Conservation (phyloP, 2,888 invertebrate genomes). For the Polymixis flavicincta region DNA sequence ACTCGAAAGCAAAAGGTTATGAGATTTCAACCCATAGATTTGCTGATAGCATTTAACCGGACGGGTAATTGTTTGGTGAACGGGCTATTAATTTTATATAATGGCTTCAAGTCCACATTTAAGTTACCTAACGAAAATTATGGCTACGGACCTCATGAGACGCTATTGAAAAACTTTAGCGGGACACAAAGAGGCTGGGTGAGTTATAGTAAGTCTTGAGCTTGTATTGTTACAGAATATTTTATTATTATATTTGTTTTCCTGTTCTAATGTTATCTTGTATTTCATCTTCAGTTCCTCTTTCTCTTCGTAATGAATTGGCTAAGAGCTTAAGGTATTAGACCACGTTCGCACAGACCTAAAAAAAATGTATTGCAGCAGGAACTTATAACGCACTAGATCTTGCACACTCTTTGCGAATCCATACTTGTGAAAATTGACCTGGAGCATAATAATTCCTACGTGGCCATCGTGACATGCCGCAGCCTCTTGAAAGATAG, state of each 20-base stretch:
- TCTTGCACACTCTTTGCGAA: no score
- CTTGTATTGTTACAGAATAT: constrained; percentile 66
- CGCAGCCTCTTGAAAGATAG: not conserved
- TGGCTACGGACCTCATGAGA: constrained; percentile 76
- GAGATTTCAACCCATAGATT: constrained; percentile 88
- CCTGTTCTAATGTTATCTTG: constrained; percentile 46
- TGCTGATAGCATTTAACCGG: constrained; percentile 88
- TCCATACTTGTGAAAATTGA: no score
- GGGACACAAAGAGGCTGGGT: constrained; percentile 75
- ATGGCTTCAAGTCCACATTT: constrained; percentile 84
- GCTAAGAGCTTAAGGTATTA: not conserved
- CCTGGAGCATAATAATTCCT: not conserved
- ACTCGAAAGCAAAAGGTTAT: constrained; percentile 88
- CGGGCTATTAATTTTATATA: constrained; percentile 87
- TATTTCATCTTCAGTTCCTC: constrained; percentile 41
- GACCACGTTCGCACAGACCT: no score
- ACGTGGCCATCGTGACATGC: not conserved
- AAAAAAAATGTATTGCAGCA: no score
- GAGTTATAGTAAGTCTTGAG: constrained; percentile 72
- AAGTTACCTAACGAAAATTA: constrained; percentile 85
- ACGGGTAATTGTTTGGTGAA: constrained; percentile 88
- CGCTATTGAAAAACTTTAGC: constrained; percentile 81
- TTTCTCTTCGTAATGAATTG: constrained; percentile 6
- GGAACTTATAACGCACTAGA: no score
- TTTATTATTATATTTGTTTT: constrained; percentile 61